These are phyloP conservation scores for Tokudaia tokunoshimensis DNA, from an alignment of 2,797 vertebrate species.

Conservation along the genomic window DNA sequence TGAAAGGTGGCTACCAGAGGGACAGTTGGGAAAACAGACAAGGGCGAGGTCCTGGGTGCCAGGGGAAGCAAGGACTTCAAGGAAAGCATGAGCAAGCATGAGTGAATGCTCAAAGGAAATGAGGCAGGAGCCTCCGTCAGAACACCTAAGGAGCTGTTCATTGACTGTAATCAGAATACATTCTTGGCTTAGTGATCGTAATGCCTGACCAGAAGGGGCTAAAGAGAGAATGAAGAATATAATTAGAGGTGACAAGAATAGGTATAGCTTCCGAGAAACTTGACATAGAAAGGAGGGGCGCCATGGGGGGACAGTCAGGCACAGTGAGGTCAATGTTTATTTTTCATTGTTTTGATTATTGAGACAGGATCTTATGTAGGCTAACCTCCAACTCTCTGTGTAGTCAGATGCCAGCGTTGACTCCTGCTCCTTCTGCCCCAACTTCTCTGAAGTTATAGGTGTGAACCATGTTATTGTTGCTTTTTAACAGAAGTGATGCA, in stretches of 20 bases:
- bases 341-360: not conserved
- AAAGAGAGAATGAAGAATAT: not conserved
- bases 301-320: not conserved
- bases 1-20: not conserved
- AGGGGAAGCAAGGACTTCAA: not conserved
- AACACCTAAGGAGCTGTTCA: not conserved
- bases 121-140: not conserved
- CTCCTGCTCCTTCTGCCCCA: not conserved
- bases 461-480: not conserved
- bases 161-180: not conserved
- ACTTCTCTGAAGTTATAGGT: not conserved
- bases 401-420: not conserved
- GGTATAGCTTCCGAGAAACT: not conserved
- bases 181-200: not conserved
- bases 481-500: not conserved
- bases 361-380: too few relatives aligned
- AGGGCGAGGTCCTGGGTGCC: not conserved
- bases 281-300: not conserved
- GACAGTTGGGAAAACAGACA: not conserved
- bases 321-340: not conserved
- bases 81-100: rapidly evolving
- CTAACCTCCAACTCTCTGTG: not conserved
- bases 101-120: not conserved
- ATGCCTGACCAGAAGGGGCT: not conserved
- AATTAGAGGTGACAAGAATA: not conserved